A percentile compares a stretch with the other conserved stretches of the same genome.
These are phyloP conservation scores for Taenaris catops DNA, from an alignment of 2,888 invertebrate species.

Conservation along the genomic window DNA sequence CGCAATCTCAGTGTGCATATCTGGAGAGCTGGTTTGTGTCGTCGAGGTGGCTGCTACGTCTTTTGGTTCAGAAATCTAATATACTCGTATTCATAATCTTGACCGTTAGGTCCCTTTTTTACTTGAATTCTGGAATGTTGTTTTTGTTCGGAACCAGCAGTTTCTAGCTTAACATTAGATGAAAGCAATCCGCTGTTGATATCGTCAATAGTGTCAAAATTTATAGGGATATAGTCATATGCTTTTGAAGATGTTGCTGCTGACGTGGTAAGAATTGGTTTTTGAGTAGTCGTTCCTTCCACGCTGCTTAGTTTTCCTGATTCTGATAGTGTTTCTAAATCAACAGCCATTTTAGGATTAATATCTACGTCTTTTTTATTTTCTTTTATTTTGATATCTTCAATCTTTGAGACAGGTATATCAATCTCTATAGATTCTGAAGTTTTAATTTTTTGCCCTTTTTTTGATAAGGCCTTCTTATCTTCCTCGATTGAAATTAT, in stretches of 20 bases:
- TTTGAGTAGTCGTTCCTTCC: slow-evolving; percentile 73
- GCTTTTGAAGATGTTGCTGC: slow-evolving; percentile 51
- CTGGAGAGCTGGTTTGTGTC: neutral
- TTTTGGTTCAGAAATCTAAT: no score
- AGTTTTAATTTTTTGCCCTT: slow-evolving; percentile 55
- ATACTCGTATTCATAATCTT: slow-evolving; percentile 95
- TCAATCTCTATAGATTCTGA: slow-evolving; percentile 69
- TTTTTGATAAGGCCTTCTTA: slow-evolving; percentile 53
- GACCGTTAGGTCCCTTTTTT: slow-evolving; percentile 93
- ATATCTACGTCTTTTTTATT: slow-evolving; percentile 66
- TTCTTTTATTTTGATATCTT: slow-evolving; percentile 71
- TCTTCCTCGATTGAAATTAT: slow-evolving; percentile 72
- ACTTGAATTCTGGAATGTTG: slow-evolving; percentile 88
- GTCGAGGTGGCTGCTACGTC: neutral
- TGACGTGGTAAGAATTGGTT: slow-evolving; percentile 77
- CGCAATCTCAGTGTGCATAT: neutral
- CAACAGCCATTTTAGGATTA: slow-evolving; percentile 65
- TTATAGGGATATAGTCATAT: slow-evolving; percentile 67
- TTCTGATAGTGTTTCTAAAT: slow-evolving; percentile 67
- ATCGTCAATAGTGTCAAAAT: slow-evolving; percentile 71
- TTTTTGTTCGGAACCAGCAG: slow-evolving; percentile 84
- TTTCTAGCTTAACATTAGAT: slow-evolving; percentile 77
- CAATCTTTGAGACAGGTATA: slow-evolving; percentile 65
- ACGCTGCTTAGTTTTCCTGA: slow-evolving; percentile 61
- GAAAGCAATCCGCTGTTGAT: slow-evolving; percentile 67